Conservation (phyloP, 2,888 invertebrate species). For the Harpagoxenus sublaevis region DNA sequence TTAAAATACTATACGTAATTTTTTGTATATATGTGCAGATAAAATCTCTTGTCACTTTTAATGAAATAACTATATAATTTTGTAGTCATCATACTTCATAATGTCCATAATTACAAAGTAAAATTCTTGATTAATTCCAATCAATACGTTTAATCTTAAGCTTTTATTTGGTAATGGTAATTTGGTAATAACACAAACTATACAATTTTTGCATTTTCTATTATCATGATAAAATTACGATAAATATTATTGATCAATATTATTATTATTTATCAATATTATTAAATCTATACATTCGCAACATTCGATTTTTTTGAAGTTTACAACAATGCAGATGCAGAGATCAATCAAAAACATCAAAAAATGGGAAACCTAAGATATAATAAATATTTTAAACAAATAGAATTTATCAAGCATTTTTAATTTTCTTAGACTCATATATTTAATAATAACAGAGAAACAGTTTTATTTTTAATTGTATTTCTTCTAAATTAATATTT, state of each 20-base stretch:
- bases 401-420: background rate
- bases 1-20: background rate
- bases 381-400: background rate
- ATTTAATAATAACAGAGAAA: background rate
- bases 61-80: background rate
- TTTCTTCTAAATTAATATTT: conserved; percentile 5
- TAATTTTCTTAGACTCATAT: background rate
- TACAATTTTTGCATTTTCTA: background rate
- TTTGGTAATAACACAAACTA: too few species aligned
- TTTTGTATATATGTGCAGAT: background rate
- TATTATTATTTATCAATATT: background rate
- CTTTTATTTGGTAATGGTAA: background rate
- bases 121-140: background rate
- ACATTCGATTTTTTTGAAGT: background rate
- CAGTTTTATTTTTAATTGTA: background rate
- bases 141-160: background rate
- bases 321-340: too few species aligned
- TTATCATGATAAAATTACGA: background rate
- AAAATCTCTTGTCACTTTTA: background rate
- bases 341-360: background rate
- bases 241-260: too few species aligned
- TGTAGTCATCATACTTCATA: too few species aligned
- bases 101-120: background rate
- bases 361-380: too few species aligned
- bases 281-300: too few species aligned